phyloP scores from a whole-genome alignment of 35 echinoderm and acorn worm species.

The Acanthaster planci region DNA sequence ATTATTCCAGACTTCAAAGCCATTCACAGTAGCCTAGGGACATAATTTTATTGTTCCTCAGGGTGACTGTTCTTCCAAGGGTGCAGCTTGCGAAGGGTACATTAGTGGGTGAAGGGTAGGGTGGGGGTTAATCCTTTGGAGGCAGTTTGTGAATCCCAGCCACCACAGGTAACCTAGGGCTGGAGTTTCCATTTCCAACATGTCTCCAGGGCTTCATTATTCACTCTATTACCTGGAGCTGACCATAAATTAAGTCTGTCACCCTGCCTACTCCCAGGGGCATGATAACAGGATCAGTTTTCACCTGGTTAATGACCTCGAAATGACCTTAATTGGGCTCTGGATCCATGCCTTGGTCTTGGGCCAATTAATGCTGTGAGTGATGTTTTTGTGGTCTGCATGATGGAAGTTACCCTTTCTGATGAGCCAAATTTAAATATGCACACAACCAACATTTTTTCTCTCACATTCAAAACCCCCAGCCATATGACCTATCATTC shows the following conservation, averaged over 20 bases:
- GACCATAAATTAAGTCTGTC: slow-evolving; percentile 23
- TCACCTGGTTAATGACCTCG: slow-evolving; percentile 29
- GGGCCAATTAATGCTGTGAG: not conserved
- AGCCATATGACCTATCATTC: too few relatives aligned
- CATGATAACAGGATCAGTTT: slow-evolving; percentile 9
- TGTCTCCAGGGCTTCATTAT: slow-evolving; percentile 3
- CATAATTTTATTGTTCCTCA: not conserved
- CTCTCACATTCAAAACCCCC: too few relatives aligned
- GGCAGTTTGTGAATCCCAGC: too few relatives aligned
- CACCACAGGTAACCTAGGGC: not conserved
- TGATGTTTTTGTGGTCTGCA: too few relatives aligned
- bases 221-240: not conserved
- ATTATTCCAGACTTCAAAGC: too few relatives aligned
- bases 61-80: too few relatives aligned
- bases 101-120: too few relatives aligned
- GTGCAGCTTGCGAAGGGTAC: too few relatives aligned
- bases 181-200: not conserved
- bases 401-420: too few relatives aligned
- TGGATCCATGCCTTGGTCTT: not conserved
- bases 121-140: too few relatives aligned
- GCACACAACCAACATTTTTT: too few relatives aligned
- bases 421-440: too few relatives aligned
- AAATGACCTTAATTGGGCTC: not conserved
- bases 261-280: not conserved
- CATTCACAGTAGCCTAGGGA: not conserved